Base-by-base conservation (phyloP, 2,888 invertebrate species). In the Tenthredo notha region DNA sequence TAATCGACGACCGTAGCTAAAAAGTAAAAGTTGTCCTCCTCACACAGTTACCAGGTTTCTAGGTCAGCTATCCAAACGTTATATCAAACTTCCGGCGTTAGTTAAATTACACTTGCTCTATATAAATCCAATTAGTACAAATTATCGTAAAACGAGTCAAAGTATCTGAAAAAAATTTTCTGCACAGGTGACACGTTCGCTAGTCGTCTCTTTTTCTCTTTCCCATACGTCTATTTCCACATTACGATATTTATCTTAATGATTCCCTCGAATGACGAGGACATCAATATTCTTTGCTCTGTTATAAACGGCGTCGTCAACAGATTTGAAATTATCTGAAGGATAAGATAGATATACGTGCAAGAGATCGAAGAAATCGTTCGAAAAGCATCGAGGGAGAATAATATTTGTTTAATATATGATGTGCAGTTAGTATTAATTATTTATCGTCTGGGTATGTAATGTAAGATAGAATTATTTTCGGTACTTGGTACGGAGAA, bases 21-120 rank as follows among this genome's bases (percentile, higher is more conserved):
- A 80, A 80, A 80, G 80, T 80, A 80, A 80, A 80, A 80, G 80
- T 80, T 80, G 80, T 80, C 61, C 80, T 37, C 40, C 37, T 58
- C 80, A 77, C 77, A 15, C 50, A 61, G 80, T n/a, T 61, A 80
- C 61, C 58, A 61, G 80, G 80, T 80, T 80, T 80, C 6, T 80
- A 61, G 80, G 80, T 80, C 80, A 80, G 58, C 80, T n/a, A 77
- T 77, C 50, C 33, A 50, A 77, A 1, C 25, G 33, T 54, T 54
- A n/a, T 50, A 77, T 54, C 77, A 54, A 50, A 77, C 77, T 77
- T 77, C 77, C 77, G 77, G 50, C 47, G 77, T 18, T 77, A 74
- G 72, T 40, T 29, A 29, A 12, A 12, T 25, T 29, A 77, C 25
- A 50, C 33, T 10, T 29, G 33, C 25, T 29, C 40, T 74, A 25